A percentile compares a stretch with the other conserved stretches of the same genome.
These are phyloP conservation scores for Takifugu ocellatus DNA, from an alignment of 2,797 vertebrate genomes.

Conservation along the genomic window DNA sequence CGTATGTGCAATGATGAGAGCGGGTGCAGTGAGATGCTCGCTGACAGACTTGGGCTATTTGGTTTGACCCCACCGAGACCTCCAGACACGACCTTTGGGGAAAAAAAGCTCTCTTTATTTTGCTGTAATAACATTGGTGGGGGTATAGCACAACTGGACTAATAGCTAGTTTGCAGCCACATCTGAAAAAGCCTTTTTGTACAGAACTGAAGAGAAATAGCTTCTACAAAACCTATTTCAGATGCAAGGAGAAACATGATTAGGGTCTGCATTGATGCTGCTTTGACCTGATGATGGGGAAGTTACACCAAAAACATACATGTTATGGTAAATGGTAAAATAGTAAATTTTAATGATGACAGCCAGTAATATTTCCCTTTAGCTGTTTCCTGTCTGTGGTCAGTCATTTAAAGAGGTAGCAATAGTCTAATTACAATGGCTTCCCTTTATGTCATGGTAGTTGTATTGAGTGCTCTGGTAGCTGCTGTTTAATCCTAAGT, in stretches of 20 bases:
- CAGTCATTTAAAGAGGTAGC: constrained; percentile 28
- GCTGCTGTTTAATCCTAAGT: constrained; percentile 54
- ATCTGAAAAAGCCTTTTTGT: no score
- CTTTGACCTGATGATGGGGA: no score
- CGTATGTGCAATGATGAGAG: constrained; percentile 23
- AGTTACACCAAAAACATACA: no score
- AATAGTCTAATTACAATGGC: constrained; percentile 43
- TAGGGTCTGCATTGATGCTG: no score
- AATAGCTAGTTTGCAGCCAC: no score
- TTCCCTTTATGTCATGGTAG: constrained; percentile 47
- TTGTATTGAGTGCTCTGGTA: constrained; percentile 53
- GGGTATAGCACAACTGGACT: not conserved
- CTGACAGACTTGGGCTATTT: constrained; percentile 23
- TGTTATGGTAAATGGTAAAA: constrained; percentile 3
- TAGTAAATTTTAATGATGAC: constrained; percentile 25
- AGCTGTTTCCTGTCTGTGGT: constrained; percentile 22
- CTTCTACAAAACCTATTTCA: no score
- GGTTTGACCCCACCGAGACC: constrained; percentile 12
- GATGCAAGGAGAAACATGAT: no score
- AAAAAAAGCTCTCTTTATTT: constrained; percentile 13
- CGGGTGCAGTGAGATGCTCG: constrained; percentile 31
- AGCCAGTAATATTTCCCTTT: constrained; percentile 20
- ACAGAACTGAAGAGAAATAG: no score
- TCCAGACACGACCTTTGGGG: not conserved
- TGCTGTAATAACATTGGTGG: constrained; percentile 4